Percentiles rank a stretch among this genome's conserved stretches.
Evolutionary conservation across 2,113 vertebrate genomes (phyloP).

Genomic region (Coryphaenoides rupestris): DNA sequence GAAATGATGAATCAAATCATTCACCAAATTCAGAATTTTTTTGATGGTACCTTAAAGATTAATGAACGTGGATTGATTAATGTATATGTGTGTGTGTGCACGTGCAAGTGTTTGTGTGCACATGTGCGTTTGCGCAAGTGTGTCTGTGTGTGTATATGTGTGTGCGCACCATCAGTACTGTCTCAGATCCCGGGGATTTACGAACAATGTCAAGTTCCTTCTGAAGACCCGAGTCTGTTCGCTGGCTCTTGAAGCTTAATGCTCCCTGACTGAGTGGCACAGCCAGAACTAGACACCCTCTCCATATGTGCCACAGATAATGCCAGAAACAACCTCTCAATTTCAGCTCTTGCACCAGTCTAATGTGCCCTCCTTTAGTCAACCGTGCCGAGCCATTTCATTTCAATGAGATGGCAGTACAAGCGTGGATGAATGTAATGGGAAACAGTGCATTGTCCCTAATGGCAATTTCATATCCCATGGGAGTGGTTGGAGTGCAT

Average conservation of each 20-base stretch:
- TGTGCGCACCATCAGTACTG: slow-evolving; percentile 27
- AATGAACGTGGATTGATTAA: too few relatives aligned
- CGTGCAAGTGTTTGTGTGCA: too few relatives aligned
- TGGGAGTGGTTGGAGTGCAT: slow-evolving; percentile 56
- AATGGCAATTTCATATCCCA: slow-evolving; percentile 58
- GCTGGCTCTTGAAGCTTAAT: slow-evolving; percentile 66
- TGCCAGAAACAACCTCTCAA: slow-evolving; percentile 69
- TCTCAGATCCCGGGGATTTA: slow-evolving; percentile 62
- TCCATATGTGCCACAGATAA: slow-evolving; percentile 66
- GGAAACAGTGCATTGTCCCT: slow-evolving; percentile 58
- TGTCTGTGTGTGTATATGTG: too few relatives aligned
- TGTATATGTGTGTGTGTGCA: too few relatives aligned
- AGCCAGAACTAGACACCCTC: slow-evolving; percentile 48
- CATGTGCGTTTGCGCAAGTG: too few relatives aligned
- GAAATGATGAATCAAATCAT: too few relatives aligned
- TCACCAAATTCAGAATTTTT: too few relatives aligned
- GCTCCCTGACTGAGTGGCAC: slow-evolving; percentile 60
- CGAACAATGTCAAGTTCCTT: slow-evolving; percentile 69
- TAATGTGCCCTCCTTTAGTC: slow-evolving; percentile 52
- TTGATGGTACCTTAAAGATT: too few relatives aligned
- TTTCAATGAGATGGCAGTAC: slow-evolving; percentile 43
- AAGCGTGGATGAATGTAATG: slow-evolving; percentile 47
- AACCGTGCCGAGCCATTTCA: slow-evolving; percentile 33
- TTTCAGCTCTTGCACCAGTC: slow-evolving; percentile 57
- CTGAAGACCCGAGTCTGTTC: slow-evolving; percentile 60